Conservation (phyloP, 2,113 vertebrate genomes). For the Reinhardtius hippoglossoides region DNA sequence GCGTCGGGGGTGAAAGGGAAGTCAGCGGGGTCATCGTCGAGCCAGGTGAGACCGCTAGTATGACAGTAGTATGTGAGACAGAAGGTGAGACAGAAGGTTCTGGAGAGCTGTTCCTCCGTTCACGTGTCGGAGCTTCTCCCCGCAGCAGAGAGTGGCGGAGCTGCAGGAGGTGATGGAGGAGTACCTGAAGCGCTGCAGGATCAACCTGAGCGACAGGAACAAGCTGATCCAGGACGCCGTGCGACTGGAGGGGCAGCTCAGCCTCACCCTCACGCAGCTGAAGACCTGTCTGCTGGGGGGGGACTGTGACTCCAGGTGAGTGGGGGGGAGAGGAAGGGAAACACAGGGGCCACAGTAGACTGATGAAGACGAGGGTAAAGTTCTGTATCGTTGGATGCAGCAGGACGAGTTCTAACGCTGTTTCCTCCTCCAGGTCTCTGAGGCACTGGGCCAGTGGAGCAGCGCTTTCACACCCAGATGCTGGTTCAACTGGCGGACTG, state of each 20-base stretch:
- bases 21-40: slow-evolving; percentile 48
- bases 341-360: not conserved
- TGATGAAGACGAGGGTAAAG: not conserved
- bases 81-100: too few species aligned
- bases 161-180: slow-evolving; percentile 79
- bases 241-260: slow-evolving; percentile 74
- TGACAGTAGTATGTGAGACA: too few species aligned
- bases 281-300: slow-evolving; percentile 70
- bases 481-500: slow-evolving; percentile 71
- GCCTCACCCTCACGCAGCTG: slow-evolving; percentile 75
- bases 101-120: not conserved
- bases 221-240: slow-evolving; percentile 64
- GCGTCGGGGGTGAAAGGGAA: slow-evolving; percentile 40
- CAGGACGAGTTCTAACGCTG: too few species aligned
- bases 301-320: slow-evolving; percentile 69
- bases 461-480: slow-evolving; percentile 76
- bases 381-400: too few species aligned
- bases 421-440: slow-evolving; percentile 57
- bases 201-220: slow-evolving; percentile 64
- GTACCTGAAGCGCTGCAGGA: slow-evolving; percentile 77
- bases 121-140: not conserved
- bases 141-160: slow-evolving; percentile 66
- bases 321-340: not conserved
- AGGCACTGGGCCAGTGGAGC: slow-evolving; percentile 78
- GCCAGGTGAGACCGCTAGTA: slow-evolving; percentile 61